These are phyloP conservation scores for Takifugu bimaculatus DNA, from an alignment of 2,113 vertebrate genomes.

Conservation along the genomic window DNA sequence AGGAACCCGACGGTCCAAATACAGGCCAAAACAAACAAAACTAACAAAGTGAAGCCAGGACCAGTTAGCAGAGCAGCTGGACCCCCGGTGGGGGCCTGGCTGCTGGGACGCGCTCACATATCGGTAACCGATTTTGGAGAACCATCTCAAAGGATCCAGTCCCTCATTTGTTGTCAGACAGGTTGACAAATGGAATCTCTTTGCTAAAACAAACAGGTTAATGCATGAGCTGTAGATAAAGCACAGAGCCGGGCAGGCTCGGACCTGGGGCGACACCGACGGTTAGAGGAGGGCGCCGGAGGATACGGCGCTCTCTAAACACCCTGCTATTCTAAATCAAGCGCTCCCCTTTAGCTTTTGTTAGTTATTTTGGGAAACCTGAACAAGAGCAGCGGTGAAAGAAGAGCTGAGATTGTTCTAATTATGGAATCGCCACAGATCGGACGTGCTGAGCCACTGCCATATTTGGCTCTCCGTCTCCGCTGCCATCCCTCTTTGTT, in stretches of 20 bases:
- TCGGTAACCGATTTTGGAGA: conserved; percentile 45
- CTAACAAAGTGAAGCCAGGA: conserved; percentile 25
- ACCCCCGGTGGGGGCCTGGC: conserved; percentile 46
- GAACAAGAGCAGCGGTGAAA: conserved; percentile 48
- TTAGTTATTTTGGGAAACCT: conserved; percentile 11
- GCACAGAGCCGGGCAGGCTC: not conserved
- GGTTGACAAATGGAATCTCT: conserved; percentile 53
- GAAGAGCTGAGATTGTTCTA: conserved; percentile 30
- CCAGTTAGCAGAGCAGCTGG: conserved; percentile 35
- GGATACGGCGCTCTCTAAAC: conserved; percentile 33
- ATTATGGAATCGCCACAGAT: conserved; percentile 45
- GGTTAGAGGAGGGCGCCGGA: conserved; percentile 8
- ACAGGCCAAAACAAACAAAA: conserved; percentile 71
- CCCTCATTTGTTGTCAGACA: conserved; percentile 45
- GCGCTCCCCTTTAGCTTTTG: conserved; percentile 34
- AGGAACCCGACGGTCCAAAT: conserved; percentile 67
- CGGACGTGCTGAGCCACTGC: conserved; percentile 8
- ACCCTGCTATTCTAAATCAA: conserved; percentile 30
- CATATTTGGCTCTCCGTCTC: not conserved
- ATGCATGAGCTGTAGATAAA: conserved; percentile 38
- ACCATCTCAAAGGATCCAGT: conserved; percentile 25
- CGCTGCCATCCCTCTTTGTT: conserved; percentile 14
- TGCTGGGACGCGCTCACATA: conserved; percentile 46
- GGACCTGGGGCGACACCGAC: not conserved
- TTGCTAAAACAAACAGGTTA: conserved; percentile 58